Base-by-base conservation (phyloP, 1,140 invertebrate species). In the Tetraneura akinire region DNA sequence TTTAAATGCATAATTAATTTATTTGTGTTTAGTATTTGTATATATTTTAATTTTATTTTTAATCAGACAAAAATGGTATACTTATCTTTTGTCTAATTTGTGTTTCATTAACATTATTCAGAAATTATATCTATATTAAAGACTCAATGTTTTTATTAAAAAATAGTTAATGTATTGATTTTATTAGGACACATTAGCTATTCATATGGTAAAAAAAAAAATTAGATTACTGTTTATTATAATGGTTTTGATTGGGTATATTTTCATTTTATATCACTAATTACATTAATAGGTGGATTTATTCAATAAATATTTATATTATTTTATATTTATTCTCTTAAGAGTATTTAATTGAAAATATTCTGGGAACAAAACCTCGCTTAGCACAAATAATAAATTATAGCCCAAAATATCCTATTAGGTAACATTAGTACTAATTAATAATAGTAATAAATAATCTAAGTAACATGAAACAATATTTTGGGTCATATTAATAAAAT, bases 281-380 rank as follows among this genome's bases (percentile, higher is more conserved):
- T 70, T 45, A 47, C 26, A 45, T 45, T 47, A 49, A 11, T 21
- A 21, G 45, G 23, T 70, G 66, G 49, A 49, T 49, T 49, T 26
- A 70, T 49, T 70, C 1, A 70, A 26, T 49, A 71, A 3, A 55
- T 55, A 55, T 26, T 60, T 60, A 32, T 32, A 1, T 62, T 62
- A 32, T 62, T 62, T 26, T 16, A 11, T 29, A 51, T 29, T 71
- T 47, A 45, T 68, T 0, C 11, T 68, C 23, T 68, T 68, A 68
- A 16, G 42, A 32, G 5, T 71, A 32, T 71, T n/a, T 51, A 29
- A 29, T 71, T 26, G n/a, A n/a, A 51, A 9, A 51, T 71, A 71
- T 49, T 78, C 42, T 78, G 53, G 74, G 74, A 78, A 78, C 74
- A 42, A 78, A 60, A 78, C 74, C 74, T 78, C 74, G 74, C 74